A percentile compares a stretch with the other conserved stretches of the same genome.
phyloP scores from a whole-genome alignment of 2,888 invertebrate genomes.

The Theodoxus fluviatilis region DNA sequence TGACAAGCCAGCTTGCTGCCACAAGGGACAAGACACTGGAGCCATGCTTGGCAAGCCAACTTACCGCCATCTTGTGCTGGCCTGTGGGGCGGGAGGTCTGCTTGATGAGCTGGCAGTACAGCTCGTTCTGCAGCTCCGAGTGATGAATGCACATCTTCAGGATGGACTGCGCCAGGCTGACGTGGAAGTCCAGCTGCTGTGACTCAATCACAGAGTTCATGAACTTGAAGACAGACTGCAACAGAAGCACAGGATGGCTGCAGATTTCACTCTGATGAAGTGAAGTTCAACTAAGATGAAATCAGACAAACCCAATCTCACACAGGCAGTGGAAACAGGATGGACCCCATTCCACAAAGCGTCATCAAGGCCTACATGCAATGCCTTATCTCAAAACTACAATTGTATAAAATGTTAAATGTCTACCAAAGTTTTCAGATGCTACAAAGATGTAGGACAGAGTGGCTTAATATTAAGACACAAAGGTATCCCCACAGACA shows the following conservation, averaged over 20 bases:
- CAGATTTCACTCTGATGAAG: no score
- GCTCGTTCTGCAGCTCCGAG: constrained; percentile 89
- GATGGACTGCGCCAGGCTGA: constrained; percentile 94
- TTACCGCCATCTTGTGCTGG: constrained; percentile 79
- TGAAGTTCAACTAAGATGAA: neutral
- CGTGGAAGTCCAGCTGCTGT: constrained; percentile 91
- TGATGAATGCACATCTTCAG: constrained; percentile 89
- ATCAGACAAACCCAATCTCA: neutral
- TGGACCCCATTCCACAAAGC: no score
- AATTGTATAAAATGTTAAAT: no score
- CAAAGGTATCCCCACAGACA: no score
- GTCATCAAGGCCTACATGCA: no score
- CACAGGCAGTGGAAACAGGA: neutral
- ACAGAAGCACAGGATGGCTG: constrained; percentile 29
- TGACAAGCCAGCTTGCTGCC: no score
- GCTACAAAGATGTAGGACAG: no score
- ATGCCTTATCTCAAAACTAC: no score
- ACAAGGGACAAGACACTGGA: no score
- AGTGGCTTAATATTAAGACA: no score
- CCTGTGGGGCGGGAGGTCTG: constrained; percentile 85
- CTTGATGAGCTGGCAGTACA: constrained; percentile 87
- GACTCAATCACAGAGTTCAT: constrained; percentile 95
- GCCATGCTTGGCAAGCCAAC: no score
- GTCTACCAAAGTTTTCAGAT: no score
- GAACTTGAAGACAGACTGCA: constrained; percentile 90